Evolutionary conservation across 1,140 invertebrate genomes (phyloP).

Genomic region (Drosophila ficusphila): DNA sequence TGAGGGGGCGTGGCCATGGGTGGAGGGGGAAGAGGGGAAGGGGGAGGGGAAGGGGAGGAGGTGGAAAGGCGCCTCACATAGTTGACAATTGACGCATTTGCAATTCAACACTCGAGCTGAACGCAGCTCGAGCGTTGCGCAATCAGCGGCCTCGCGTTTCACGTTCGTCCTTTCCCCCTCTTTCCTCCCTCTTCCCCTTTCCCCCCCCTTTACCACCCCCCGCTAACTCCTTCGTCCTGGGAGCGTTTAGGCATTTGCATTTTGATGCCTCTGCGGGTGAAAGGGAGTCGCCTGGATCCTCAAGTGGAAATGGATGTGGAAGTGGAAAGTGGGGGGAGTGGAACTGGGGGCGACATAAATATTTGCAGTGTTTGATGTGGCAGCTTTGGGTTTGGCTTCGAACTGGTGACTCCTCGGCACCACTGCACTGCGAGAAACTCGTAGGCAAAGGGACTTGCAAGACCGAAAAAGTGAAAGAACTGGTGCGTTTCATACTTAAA

Average conservation of each 20-base stretch:
- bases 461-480: too few species aligned
- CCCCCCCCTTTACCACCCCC: too few species aligned
- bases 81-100: constrained; percentile 83
- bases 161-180: not conserved
- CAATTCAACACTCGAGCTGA: constrained; percentile 76
- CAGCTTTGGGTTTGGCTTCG: constrained; percentile 56
- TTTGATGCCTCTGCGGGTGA: constrained; percentile 37
- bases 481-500: too few species aligned
- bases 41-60: constrained; percentile 3
- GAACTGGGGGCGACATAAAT: constrained; percentile 57
- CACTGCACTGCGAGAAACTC: constrained; percentile 7
- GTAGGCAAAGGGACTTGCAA: not conserved
- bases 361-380: constrained; percentile 80
- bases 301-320: too few species aligned
- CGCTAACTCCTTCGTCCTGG: not conserved
- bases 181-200: not conserved
- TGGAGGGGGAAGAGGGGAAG: not conserved
- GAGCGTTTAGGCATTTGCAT: constrained; percentile 61
- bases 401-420: constrained; percentile 29
- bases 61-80: constrained; percentile 59
- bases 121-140: constrained; percentile 53
- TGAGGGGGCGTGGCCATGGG: too few species aligned
- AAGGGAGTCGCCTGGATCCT: not conserved
- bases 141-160: constrained; percentile 58
- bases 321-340: not conserved